phyloP scores from a whole-genome alignment of 2,113 vertebrate genomes.

The Equus quagga region DNA sequence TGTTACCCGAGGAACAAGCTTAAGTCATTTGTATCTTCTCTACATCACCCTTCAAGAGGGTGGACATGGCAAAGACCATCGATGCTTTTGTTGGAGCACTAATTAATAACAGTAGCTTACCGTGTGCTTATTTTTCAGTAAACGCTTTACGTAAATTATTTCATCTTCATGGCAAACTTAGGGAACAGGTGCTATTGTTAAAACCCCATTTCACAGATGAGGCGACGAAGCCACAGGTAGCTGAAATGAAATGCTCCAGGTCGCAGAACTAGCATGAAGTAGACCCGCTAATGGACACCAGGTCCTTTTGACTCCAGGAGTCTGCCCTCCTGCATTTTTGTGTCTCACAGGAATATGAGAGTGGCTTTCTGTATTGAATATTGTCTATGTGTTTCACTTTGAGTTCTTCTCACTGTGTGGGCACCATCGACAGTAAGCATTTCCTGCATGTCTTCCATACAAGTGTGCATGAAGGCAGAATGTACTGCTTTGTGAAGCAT shows the following conservation, averaged over 20 bases:
- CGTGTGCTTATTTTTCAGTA: neutral
- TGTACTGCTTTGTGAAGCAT: neutral
- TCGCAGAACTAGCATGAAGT: neutral
- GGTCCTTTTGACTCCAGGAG: neutral
- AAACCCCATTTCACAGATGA: neutral
- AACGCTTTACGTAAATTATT: neutral
- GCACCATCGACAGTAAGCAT: neutral
- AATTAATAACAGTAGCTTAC: neutral
- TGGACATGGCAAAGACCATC: neutral
- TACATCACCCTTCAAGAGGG: neutral
- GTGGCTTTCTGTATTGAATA: neutral
- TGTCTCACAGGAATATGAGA: neutral
- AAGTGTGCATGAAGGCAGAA: accelerated
- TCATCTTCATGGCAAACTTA: neutral
- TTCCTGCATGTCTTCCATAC: neutral
- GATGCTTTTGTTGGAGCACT: neutral
- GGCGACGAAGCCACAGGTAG: neutral
- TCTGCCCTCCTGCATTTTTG: neutral
- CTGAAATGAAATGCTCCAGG: neutral
- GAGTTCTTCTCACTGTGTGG: neutral
- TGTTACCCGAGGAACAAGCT: neutral
- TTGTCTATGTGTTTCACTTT: accelerated
- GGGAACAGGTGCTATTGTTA: neutral
- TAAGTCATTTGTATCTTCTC: neutral
- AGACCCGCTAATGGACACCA: neutral